Conservation (phyloP, 2,797 vertebrate species). For the Crocodylus rhombifer region DNA sequence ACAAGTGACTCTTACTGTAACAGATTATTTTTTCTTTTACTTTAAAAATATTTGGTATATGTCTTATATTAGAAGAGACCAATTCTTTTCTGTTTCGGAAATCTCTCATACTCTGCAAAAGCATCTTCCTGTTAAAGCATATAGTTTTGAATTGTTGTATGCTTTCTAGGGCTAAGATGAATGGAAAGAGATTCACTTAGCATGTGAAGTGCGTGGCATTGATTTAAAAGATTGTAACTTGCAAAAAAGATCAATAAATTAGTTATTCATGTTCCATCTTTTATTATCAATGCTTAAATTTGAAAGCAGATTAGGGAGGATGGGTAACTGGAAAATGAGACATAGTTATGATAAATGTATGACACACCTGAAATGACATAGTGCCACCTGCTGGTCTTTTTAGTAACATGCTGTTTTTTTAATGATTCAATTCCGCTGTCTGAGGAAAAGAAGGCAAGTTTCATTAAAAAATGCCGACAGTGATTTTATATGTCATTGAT, state of each 20-base stretch:
- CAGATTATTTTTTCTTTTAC: not conserved
- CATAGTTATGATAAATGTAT: not conserved
- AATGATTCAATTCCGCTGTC: not conserved
- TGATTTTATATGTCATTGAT: not conserved
- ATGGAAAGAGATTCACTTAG: not conserved
- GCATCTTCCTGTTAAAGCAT: not conserved
- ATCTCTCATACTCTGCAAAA: not conserved
- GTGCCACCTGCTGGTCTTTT: conserved; percentile 25
- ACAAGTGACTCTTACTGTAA: not conserved
- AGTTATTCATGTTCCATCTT: not conserved
- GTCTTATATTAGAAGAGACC: not conserved
- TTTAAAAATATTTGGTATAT: not conserved
- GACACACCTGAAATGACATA: not conserved
- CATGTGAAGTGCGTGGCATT: not conserved
- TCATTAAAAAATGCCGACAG: not conserved
- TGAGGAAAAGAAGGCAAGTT: not conserved
- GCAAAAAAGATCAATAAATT: not conserved
- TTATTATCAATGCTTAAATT: not conserved
- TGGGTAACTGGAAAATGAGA: not conserved
- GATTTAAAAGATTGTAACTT: not conserved
- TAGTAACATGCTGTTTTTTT: not conserved
- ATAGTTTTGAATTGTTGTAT: not conserved
- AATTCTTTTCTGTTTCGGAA: not conserved
- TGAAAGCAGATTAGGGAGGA: not conserved
- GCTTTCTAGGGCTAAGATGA: not conserved